phyloP scores from a whole-genome alignment of 2,113 vertebrate species.

The Uria lomvia region DNA sequence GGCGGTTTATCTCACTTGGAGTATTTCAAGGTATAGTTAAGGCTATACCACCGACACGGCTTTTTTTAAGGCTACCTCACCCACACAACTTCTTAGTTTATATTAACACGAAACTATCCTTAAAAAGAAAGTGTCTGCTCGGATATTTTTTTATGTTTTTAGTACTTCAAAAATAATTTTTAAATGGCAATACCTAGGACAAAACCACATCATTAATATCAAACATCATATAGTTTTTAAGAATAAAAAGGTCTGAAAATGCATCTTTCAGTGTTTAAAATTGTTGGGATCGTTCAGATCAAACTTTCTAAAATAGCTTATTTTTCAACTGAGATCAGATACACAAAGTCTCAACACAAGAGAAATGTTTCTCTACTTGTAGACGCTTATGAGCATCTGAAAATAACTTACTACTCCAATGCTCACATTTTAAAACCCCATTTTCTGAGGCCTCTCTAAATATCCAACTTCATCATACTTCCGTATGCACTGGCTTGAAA shows the following conservation, averaged over 20 bases:
- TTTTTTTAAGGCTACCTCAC: background rate
- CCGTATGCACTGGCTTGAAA: background rate
- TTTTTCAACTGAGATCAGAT: background rate
- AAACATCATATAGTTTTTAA: background rate
- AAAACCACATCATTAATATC: background rate
- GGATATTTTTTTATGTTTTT: background rate
- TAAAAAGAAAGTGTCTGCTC: background rate
- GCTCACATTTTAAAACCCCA: background rate
- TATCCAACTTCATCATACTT: background rate
- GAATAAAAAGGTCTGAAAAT: background rate
- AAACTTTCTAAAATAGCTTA: background rate
- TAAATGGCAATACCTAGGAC: background rate
- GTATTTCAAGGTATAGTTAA: background rate
- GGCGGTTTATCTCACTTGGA: background rate
- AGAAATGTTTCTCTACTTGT: background rate
- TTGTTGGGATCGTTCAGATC: background rate
- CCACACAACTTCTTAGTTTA: background rate
- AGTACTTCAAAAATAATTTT: background rate
- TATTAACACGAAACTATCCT: background rate
- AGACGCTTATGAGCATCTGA: background rate
- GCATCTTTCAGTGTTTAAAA: background rate
- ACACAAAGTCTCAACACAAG: background rate
- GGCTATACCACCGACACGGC: background rate
- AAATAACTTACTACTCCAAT: background rate
- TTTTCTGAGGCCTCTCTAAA: background rate